A percentile compares a stretch with the other conserved stretches of the same genome.
Evolutionary conservation across 2,888 invertebrate species (phyloP).

Genomic region (Phytoseiulus persimilis): DNA sequence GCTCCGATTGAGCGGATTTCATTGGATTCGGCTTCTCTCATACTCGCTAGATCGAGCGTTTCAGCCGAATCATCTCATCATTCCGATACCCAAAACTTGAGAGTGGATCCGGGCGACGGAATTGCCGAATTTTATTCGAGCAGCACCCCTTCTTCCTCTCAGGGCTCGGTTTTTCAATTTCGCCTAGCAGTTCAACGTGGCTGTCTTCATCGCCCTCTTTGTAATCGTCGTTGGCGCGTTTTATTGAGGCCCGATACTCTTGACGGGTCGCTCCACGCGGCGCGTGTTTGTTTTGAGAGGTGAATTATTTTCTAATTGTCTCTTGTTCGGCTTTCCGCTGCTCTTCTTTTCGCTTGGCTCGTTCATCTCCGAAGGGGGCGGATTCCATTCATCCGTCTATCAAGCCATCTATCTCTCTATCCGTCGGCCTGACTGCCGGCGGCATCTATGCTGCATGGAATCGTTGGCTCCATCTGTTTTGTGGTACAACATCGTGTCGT

Average conservation of each 20-base stretch:
- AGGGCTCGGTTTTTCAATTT: too few relatives aligned
- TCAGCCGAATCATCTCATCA: too few relatives aligned
- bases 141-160: too few relatives aligned
- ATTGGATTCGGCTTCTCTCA: too few relatives aligned
- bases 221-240: background rate
- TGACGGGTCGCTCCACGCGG: background rate
- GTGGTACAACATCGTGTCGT: background rate
- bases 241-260: background rate
- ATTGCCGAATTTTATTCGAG: too few relatives aligned
- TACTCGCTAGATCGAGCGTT: too few relatives aligned
- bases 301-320: conserved; percentile 5
- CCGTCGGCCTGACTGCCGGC: background rate
- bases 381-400: background rate
- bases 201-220: too few relatives aligned
- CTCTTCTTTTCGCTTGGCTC: background rate
- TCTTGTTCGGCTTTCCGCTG: background rate
- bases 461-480: background rate
- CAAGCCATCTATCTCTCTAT: background rate
- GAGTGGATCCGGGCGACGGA: too few relatives aligned
- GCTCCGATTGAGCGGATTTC: too few relatives aligned
- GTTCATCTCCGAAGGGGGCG: background rate
- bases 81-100: too few relatives aligned
- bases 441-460: background rate
- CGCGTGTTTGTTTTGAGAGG: background rate
- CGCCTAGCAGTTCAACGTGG: too few relatives aligned